Percentiles rank a stretch among this genome's conserved stretches.
Evolutionary conservation across 2,113 vertebrate species (phyloP).

Genomic region (Pionites leucogaster): DNA sequence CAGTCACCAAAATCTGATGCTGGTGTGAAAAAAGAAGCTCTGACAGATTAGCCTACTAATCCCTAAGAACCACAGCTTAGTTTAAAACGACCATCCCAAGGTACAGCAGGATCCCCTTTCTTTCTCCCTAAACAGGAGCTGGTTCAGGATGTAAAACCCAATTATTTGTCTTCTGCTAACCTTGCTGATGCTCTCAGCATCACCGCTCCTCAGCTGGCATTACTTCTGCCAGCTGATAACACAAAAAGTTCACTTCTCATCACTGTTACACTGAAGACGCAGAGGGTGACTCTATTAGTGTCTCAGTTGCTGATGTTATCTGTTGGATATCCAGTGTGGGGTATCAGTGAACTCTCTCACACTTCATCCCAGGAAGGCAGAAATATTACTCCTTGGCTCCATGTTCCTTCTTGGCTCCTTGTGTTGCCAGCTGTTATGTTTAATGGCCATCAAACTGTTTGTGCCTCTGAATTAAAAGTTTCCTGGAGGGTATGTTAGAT

Average conservation of each 20-base stretch:
- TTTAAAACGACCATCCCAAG: background rate
- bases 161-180: background rate
- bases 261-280: background rate
- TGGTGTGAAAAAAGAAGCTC: background rate
- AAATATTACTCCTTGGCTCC: conserved; percentile 57
- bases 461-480: conserved; percentile 58
- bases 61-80: background rate
- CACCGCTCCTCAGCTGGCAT: rapidly evolving
- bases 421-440: conserved; percentile 50
- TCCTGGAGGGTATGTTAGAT: conserved; percentile 61
- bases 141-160: background rate
- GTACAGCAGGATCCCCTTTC: background rate
- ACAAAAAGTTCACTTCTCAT: conserved; percentile 43
- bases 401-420: conserved; percentile 52
- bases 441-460: conserved; percentile 65
- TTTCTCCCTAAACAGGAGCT: background rate
- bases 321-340: background rate
- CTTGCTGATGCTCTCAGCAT: background rate
- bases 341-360: conserved; percentile 54
- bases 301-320: background rate
- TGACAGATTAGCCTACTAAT: background rate
- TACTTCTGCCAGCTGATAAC: conserved; percentile 7
- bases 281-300: conserved; percentile 27
- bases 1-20: background rate
- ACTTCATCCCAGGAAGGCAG: conserved; percentile 25